Evolutionary conservation across 1,140 invertebrate genomes (phyloP).

Genomic region (Solenopsis invicta): DNA sequence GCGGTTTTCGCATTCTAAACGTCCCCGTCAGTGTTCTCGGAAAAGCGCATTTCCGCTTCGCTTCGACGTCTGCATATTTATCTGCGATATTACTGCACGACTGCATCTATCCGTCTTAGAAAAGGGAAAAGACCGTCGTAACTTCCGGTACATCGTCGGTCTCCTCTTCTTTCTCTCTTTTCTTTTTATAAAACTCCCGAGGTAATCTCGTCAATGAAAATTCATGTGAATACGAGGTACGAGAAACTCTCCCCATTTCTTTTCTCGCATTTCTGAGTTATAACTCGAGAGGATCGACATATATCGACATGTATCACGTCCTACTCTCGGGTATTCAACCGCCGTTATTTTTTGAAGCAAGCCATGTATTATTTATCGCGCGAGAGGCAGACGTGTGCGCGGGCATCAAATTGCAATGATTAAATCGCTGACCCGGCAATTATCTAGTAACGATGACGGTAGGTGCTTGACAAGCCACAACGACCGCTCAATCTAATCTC

Average conservation of each 20-base stretch:
- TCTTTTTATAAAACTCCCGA: not conserved
- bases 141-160: not conserved
- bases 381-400: not conserved
- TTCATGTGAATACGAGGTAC: not conserved
- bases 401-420: slow-evolving; percentile 32
- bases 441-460: slow-evolving; percentile 35
- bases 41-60: slow-evolving; percentile 41
- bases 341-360: not conserved
- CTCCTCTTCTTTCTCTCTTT: not conserved
- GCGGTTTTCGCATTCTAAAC: slow-evolving; percentile 37
- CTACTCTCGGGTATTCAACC: not conserved
- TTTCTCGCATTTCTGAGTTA: not conserved
- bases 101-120: slow-evolving; percentile 6
- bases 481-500: slow-evolving; percentile 63
- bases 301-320: not conserved
- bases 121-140: not conserved
- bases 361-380: slow-evolving; percentile 16
- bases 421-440: slow-evolving; percentile 50
- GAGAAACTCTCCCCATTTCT: not conserved
- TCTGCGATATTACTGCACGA: slow-evolving; percentile 6
- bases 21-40: not conserved
- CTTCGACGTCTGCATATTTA: slow-evolving; percentile 63
- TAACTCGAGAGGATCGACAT: not conserved
- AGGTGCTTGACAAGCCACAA: slow-evolving; percentile 28
- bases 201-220: not conserved